Percentiles rank a stretch among this genome's conserved stretches.
phyloP scores from a whole-genome alignment of 2,888 invertebrate species.

The Epistrophe grossulariae region DNA sequence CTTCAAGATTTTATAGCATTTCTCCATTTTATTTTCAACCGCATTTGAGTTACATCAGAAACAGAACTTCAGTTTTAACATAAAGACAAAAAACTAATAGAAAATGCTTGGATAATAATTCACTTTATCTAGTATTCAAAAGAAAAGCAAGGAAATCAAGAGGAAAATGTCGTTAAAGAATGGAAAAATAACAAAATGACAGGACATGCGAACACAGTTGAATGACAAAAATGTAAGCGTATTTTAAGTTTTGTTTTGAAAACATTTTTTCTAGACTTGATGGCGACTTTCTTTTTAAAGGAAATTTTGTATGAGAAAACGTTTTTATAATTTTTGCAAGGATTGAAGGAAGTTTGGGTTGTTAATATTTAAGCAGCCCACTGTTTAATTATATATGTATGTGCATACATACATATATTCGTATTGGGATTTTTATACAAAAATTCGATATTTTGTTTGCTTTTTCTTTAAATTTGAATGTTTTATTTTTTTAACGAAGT shows the following conservation, averaged over 20 bases:
- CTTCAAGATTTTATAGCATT: conserved; percentile 21
- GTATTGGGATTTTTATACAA: too few species aligned
- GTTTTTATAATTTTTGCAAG: not conserved
- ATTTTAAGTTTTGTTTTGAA: not conserved
- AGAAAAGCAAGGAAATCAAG: not conserved
- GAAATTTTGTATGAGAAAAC: not conserved
- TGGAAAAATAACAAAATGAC: not conserved
- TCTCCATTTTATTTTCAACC: conserved; percentile 6
- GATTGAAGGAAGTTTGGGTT: not conserved
- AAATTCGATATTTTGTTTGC: too few species aligned
- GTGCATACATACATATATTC: too few species aligned
- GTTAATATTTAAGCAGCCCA: not conserved
- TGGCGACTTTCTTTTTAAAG: not conserved
- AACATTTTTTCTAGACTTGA: conserved; percentile 7
- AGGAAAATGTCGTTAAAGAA: not conserved
- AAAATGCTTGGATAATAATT: too few species aligned
- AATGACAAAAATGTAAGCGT: not conserved
- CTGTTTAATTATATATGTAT: too few species aligned
- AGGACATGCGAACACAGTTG: not conserved
- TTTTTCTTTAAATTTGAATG: too few species aligned
- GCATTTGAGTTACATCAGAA: not conserved
- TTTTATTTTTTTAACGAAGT: too few species aligned
- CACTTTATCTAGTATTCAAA: conserved; percentile 2
- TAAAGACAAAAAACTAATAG: not conserved
- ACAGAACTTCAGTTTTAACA: conserved; percentile 16